Evolutionary conservation across 2,113 vertebrate genomes (phyloP), one percentile per base, ranked within the genome.

Genomic region (Pampusana beccarii): DNA sequence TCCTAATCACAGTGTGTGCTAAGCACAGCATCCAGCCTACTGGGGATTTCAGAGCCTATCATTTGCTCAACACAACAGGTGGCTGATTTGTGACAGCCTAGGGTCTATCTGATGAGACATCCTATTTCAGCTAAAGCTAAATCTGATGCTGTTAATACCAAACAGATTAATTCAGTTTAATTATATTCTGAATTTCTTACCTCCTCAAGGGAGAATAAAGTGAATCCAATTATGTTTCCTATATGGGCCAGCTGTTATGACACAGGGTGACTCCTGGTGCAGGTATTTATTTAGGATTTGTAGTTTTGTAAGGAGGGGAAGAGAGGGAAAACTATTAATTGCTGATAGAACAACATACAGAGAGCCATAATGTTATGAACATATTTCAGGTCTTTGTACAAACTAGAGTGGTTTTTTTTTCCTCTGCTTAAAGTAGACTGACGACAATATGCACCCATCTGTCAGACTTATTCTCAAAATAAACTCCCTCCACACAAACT

Each of bases 81-180:
- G 79, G 81, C 53, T 92, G 75, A 92, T 92, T 38, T 88, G 54
- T 91, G 64, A 54, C 57, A 69, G 57, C 33, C 74, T 58, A 42
- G 79, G 87, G 48, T 93, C 71, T 69, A 21, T 90, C 87, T 72
- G 75, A 93, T 94, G 67, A 94, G 90, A 88, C 25, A 46, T 10
- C 67, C 38, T 77, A 24, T 75, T 92, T 88, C 80, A 88, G 62
- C 42, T 82, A 40, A 92, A 73, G 51, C 56, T 92, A 84, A 66
- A 86, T 93, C 50, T 83, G 54, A 21, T 75, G 34, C 33, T 67
- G 38, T 88, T 96, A 95, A 93, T 92, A 60, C 54, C 54, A 57
- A 92, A 80, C 29, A 95, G 66, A 93, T 95, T 86, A 83, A 88
- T 92, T 92, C 62, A 56, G 20, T 81, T 92, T 95, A 92, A 95